These are phyloP conservation scores for Megastigmus dorsalis DNA, from an alignment of 2,888 invertebrate species.

Conservation along the genomic window DNA sequence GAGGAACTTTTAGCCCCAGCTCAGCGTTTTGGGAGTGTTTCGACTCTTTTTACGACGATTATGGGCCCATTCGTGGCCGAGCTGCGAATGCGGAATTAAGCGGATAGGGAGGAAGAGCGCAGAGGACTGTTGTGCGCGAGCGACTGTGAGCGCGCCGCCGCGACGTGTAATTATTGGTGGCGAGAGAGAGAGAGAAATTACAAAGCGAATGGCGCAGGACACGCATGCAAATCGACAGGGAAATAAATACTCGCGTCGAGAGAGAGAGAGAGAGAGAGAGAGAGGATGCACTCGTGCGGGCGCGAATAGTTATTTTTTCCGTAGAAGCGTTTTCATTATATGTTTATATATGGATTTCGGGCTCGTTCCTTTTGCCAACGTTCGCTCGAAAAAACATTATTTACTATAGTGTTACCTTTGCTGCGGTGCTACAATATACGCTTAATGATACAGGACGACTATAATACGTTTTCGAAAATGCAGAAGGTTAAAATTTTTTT, in stretches of 20 bases:
- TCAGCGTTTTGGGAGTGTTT: conserved; percentile 1
- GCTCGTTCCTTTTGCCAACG: no score
- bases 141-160: not conserved
- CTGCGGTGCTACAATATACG: no score
- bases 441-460: no score
- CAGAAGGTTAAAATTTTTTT: no score
- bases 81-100: not conserved
- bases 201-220: conserved; percentile 24
- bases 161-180: conserved; percentile 31
- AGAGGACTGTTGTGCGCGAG: no score
- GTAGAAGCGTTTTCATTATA: conserved; percentile 27
- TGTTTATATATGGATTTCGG: not conserved
- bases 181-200: conserved; percentile 33
- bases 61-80: conserved; percentile 1
- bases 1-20: no score
- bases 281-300: conserved; percentile 1
- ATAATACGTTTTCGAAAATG: no score
- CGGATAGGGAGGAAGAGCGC: not conserved
- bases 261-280: not conserved
- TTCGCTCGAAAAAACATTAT: no score
- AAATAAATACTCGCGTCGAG: not conserved
- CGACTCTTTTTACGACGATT: conserved; percentile 29
- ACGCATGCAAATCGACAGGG: conserved; percentile 42
- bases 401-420: no score
- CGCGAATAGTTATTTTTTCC: conserved; percentile 11